Base-by-base conservation (phyloP, 2,888 invertebrate species). In the Ptychoptera contaminata region DNA sequence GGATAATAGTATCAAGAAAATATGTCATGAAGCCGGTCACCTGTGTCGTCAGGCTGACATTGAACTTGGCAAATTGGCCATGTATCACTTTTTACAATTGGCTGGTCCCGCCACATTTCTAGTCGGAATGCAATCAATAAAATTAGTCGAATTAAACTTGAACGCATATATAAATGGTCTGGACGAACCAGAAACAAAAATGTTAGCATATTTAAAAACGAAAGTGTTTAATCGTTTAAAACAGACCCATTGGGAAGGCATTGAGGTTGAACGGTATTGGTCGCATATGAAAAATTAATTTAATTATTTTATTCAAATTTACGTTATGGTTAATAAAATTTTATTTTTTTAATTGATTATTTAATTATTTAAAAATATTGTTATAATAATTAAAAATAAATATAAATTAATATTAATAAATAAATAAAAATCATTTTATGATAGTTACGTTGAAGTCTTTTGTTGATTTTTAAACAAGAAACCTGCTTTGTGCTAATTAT, bases 31-130 rank as follows among this genome's bases (percentile, higher is more conserved):
- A 53, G 84, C 85, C 2, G 68, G 72, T 0, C 65, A 73, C 8
- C 74, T 73, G 56, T 85, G 84, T 61, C 74, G 76, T 67, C 80
- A 81, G 58, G 56, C 53, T 36, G 55, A 54, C 31, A 70, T 81
- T 7, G 80, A 85, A 63, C 59, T 87, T 16, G 82, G 77, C 4
- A 78, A 77, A 56, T 61, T 87, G 35, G 84, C 86, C 9, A 68
- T 79, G 45, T 76, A 78, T 70, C 72, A 76, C 57, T 70, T 74
- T 0, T 61, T 79, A 38, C 67, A 68, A 52, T 73, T 80, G 56
- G 68, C 68, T 7, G 76, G 72, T 32, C 70, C 80, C 30, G 70
- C 76, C 49, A 83, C 84, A 1, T 77, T 80, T 57, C 62, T 91
- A 16, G 74, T 83, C 51, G 90, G 90, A 43, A 82, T 88, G 69